Percentiles rank a stretch among this genome's conserved stretches.
These are phyloP conservation scores for Danaus melanippus DNA, from an alignment of 1,140 invertebrate species.

Conservation along the genomic window DNA sequence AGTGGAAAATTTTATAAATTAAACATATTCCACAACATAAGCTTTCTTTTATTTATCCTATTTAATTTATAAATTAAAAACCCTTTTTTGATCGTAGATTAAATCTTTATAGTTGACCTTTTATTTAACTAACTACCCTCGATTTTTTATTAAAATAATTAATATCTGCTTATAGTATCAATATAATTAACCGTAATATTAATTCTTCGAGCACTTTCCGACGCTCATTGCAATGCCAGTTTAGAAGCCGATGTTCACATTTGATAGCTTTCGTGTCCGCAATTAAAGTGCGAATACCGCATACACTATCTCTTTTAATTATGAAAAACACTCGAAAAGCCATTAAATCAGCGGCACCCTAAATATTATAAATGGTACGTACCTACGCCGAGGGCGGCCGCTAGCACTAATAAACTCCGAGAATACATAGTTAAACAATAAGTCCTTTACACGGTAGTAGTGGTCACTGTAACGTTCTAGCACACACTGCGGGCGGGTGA, in stretches of 20 bases:
- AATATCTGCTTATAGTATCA: no score
- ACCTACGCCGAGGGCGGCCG: constrained; percentile 68
- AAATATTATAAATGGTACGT: constrained; percentile 63
- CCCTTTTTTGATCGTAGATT: no score
- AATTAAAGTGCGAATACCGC: constrained; percentile 20
- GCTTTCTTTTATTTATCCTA: no score
- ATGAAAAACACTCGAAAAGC: constrained; percentile 21
- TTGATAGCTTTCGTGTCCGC: constrained; percentile 33
- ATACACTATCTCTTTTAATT: constrained; percentile 9
- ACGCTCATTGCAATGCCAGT: constrained; percentile 22
- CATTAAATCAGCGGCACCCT: constrained; percentile 38
- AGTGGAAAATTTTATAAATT: no score
- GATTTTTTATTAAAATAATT: no score
- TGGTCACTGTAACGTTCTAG: constrained; percentile 64
- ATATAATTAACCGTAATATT: constrained; percentile 15
- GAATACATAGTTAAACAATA: constrained; percentile 63
- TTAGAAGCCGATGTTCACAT: constrained; percentile 26
- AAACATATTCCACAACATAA: no score
- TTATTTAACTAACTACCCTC: no score
- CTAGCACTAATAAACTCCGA: constrained; percentile 68
- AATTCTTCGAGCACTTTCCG: constrained; percentile 20
- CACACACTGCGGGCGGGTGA: constrained; percentile 70
- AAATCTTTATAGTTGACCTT: no score
- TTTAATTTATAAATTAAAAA: no score
- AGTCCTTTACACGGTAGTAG: constrained; percentile 61